Conservation (phyloP, 92 coral and sea anemone species). For the Palythoa caribaeorum region DNA sequence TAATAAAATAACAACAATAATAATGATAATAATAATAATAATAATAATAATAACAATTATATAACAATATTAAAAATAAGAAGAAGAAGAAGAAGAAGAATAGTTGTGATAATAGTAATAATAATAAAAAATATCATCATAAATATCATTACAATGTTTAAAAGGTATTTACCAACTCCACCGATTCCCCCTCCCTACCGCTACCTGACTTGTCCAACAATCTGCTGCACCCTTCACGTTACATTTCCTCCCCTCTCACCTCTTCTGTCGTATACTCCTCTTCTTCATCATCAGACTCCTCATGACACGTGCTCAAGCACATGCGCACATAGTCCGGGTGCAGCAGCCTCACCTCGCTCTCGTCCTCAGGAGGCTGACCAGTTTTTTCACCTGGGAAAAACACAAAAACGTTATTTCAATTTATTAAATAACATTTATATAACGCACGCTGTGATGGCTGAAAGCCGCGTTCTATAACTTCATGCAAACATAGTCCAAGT, state of each 20-base stretch:
- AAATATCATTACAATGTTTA: no score
- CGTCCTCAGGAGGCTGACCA: conserved; percentile 75
- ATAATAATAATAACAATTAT: no score
- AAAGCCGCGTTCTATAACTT: no score
- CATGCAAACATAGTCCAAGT: no score
- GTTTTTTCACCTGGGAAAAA: conserved; percentile 33
- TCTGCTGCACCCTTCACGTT: neutral
- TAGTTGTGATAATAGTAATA: no score
- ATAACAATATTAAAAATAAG: no score
- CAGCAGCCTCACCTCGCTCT: conserved; percentile 76
- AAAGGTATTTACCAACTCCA: neutral
- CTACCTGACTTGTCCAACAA: neutral
- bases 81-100: no score
- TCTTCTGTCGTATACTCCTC: neutral
- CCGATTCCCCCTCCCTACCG: neutral
- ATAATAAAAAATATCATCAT: no score
- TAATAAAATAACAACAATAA: no score
- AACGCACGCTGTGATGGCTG: no score
- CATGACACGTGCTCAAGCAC: conserved; percentile 49
- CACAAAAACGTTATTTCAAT: neutral
- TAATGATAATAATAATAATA: no score
- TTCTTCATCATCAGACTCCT: conserved; percentile 1
- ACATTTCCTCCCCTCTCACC: neutral
- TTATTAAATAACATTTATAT: no score
- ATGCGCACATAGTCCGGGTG: conserved; percentile 88